Evolutionary conservation across 2,888 invertebrate species (phyloP).

Genomic region (Amaurobius ferox): DNA sequence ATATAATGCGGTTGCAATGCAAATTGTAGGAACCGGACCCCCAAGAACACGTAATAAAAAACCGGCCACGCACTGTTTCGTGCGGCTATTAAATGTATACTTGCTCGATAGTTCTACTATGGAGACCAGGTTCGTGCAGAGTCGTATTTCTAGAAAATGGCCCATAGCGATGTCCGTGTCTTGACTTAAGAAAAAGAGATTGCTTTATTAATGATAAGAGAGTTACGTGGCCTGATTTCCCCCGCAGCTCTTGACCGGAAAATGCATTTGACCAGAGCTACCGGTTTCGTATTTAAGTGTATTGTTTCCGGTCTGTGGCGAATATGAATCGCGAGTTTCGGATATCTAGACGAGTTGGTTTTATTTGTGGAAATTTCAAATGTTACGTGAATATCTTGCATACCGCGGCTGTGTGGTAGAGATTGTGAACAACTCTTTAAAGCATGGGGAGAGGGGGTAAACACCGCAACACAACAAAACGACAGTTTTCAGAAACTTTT

Average conservation of each 20-base stretch:
- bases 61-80: constrained; percentile 53
- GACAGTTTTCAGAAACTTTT: too few relatives aligned
- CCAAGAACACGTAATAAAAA: constrained; percentile 49
- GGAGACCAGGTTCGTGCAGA: constrained; percentile 6
- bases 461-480: too few relatives aligned
- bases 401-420: too few relatives aligned
- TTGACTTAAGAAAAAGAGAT: constrained; percentile 52
- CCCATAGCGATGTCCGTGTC: constrained; percentile 33
- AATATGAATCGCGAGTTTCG: background rate
- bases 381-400: too few relatives aligned
- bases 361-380: background rate
- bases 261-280: background rate
- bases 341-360: background rate
- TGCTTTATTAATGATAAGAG: constrained; percentile 44
- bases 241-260: background rate
- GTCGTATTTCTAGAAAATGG: constrained; percentile 43
- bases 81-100: constrained; percentile 32
- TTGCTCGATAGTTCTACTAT: background rate
- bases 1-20: constrained; percentile 48
- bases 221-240: background rate
- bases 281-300: background rate
- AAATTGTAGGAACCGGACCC: constrained; percentile 45
- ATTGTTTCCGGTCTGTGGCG: background rate
- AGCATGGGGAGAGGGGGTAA: too few relatives aligned
- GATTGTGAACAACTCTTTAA: too few relatives aligned